Percentiles rank a stretch among this genome's conserved stretches.
Evolutionary conservation across 1,140 invertebrate genomes (phyloP).

Genomic region (Drosophila sechellia): DNA sequence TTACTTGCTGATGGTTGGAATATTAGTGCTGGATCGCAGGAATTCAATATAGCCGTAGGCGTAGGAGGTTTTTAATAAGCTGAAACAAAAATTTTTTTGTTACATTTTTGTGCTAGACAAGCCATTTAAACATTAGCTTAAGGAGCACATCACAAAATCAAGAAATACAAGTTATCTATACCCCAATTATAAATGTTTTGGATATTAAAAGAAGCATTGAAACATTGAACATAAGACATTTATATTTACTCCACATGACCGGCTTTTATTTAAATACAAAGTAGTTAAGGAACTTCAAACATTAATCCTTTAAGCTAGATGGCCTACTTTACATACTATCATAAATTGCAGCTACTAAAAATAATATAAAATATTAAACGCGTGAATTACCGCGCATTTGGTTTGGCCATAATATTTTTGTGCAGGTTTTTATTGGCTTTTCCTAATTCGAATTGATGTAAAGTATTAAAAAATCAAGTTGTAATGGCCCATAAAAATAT

Average conservation of each 20-base stretch:
- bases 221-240: neutral
- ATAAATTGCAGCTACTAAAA: too few relatives aligned
- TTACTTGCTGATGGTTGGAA: conserved; percentile 42
- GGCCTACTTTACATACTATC: too few relatives aligned
- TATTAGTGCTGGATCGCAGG: conserved; percentile 10
- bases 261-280: too few relatives aligned
- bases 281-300: too few relatives aligned
- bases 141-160: too few relatives aligned
- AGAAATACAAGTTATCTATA: neutral
- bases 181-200: too few relatives aligned
- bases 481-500: conserved; percentile 36
- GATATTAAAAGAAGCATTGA: too few relatives aligned
- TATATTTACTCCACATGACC: neutral
- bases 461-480: conserved; percentile 45
- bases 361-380: too few relatives aligned
- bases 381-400: neutral
- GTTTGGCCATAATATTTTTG: conserved; percentile 20
- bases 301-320: too few relatives aligned
- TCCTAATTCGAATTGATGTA: conserved; percentile 27
- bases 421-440: conserved; percentile 20
- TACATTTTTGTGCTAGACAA: too few relatives aligned
- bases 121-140: neutral
- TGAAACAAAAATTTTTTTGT: neutral
- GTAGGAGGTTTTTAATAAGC: conserved; percentile 3
- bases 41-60: neutral